phyloP scores from a whole-genome alignment of 2,797 vertebrate species.

The Pseudochaenichthys georgianus region DNA sequence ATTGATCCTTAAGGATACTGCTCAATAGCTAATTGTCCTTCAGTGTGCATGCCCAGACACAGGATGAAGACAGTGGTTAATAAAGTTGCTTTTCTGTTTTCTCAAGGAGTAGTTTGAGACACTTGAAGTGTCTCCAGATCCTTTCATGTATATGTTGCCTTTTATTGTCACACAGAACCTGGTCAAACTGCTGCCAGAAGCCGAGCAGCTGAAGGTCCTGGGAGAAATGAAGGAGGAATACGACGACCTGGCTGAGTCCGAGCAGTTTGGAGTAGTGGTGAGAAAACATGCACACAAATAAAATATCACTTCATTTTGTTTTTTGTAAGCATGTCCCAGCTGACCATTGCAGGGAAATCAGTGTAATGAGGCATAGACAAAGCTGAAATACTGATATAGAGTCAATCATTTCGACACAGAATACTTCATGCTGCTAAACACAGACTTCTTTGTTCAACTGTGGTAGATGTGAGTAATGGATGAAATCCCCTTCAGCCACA shows the following conservation, averaged over 20 bases:
- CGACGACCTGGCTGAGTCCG: conserved; percentile 89
- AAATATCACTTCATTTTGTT: neutral
- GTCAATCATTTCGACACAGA: conserved; percentile 34
- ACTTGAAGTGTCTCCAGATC: neutral
- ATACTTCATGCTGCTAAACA: conserved; percentile 47
- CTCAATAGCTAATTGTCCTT: neutral
- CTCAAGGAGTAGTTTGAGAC: conserved; percentile 1
- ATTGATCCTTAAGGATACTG: neutral
- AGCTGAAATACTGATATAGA: neutral
- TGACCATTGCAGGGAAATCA: conserved; percentile 30
- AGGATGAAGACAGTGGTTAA: no score
- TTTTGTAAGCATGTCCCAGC: neutral
- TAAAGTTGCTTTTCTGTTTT: neutral
- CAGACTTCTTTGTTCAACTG: conserved; percentile 52
- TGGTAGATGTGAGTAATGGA: conserved; percentile 45
- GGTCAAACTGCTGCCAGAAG: conserved; percentile 87
- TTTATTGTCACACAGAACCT: conserved; percentile 82
- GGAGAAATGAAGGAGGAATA: conserved; percentile 90
- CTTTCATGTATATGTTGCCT: conserved; percentile 12
- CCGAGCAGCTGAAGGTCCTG: conserved; percentile 85
- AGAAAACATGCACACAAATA: conserved; percentile 53
- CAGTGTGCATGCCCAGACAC: neutral
- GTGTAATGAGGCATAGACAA: conserved; percentile 19
- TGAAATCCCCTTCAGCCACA: conserved; percentile 35
- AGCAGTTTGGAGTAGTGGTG: conserved; percentile 92